Conservation (phyloP, 2,888 invertebrate species). For the Rotaria magnacalcarata region DNA sequence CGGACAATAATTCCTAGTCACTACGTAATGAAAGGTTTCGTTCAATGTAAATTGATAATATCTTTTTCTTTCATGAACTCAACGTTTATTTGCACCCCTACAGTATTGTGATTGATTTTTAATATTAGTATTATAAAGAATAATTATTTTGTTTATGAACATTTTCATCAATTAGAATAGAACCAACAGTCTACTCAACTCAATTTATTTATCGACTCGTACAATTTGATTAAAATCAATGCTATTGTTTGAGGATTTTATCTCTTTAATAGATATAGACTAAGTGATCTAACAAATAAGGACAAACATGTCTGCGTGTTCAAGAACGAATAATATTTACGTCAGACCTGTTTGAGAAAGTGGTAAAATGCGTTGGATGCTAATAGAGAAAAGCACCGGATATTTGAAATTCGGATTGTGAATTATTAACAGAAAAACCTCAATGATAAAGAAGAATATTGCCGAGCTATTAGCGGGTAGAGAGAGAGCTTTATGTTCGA, state of each 20-base stretch:
- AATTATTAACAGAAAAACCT: slow-evolving; percentile 67
- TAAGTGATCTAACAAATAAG: neutral
- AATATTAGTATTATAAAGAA: slow-evolving; percentile 66
- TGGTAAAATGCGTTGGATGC: slow-evolving; percentile 49
- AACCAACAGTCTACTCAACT: slow-evolving; percentile 61
- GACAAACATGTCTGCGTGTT: too few relatives aligned
- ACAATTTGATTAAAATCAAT: slow-evolving; percentile 64
- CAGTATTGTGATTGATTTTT: slow-evolving; percentile 58
- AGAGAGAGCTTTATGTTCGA: too few relatives aligned
- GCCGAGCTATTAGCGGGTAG: too few relatives aligned
- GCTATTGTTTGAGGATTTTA: neutral
- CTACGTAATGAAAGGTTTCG: slow-evolving; percentile 33
- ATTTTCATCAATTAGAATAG: slow-evolving; percentile 59
- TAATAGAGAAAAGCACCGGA: slow-evolving; percentile 83
- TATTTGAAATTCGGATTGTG: slow-evolving; percentile 65
- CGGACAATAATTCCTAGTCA: slow-evolving; percentile 85
- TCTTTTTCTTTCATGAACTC: slow-evolving; percentile 64
- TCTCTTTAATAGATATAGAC: neutral
- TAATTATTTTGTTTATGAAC: slow-evolving; percentile 77
- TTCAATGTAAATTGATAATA: slow-evolving; percentile 67
- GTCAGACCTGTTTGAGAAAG: neutral
- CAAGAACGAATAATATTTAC: neutral
- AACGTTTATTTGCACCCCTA: slow-evolving; percentile 88
- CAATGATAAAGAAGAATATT: neutral
- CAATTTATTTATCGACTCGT: slow-evolving; percentile 57